A percentile compares a stretch with the other conserved stretches of the same genome.
phyloP scores from a whole-genome alignment of 1,140 invertebrate genomes.

The Drosophila cardini region DNA sequence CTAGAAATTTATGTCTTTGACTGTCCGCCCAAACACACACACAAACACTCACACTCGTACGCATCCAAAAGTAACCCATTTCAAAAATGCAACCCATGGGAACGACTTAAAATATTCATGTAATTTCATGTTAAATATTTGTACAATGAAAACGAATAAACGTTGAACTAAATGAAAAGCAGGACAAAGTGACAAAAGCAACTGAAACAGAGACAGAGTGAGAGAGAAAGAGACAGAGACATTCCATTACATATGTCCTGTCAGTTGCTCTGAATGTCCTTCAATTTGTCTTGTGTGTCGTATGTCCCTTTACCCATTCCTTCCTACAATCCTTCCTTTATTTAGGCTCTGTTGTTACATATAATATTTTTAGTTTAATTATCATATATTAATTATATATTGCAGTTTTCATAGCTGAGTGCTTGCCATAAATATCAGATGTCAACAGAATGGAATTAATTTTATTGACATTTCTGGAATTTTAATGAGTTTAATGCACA shows the following conservation, averaged over 20 bases:
- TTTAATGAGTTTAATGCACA: conserved; percentile 18
- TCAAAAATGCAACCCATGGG: conserved; percentile 33
- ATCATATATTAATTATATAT: conserved; percentile 48
- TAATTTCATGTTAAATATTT: conserved; percentile 60
- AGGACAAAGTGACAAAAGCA: conserved; percentile 22
- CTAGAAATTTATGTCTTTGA: conserved; percentile 17
- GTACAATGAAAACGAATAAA: conserved; percentile 47
- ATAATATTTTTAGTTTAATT: conserved; percentile 64
- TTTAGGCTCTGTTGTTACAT: conserved; percentile 43
- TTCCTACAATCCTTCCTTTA: not conserved
- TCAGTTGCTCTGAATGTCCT: conserved; percentile 29
- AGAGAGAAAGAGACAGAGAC: no score
- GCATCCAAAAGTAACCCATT: conserved; percentile 9
- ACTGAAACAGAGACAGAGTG: conserved; percentile 28
- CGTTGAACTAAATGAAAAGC: conserved; percentile 28
- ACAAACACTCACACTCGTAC: conserved; percentile 10
- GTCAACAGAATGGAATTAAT: conserved; percentile 27
- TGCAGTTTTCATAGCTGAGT: conserved; percentile 21
- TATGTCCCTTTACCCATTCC: conserved; percentile 1
- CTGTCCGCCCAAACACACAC: not conserved
- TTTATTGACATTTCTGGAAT: not conserved
- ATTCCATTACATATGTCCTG: conserved; percentile 47
- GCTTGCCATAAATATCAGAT: conserved; percentile 32
- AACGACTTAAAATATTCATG: conserved; percentile 57
- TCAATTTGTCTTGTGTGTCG: conserved; percentile 51